Evolutionary conservation across 1,140 invertebrate genomes (phyloP).

Genomic region (Sinonovacula constricta): DNA sequence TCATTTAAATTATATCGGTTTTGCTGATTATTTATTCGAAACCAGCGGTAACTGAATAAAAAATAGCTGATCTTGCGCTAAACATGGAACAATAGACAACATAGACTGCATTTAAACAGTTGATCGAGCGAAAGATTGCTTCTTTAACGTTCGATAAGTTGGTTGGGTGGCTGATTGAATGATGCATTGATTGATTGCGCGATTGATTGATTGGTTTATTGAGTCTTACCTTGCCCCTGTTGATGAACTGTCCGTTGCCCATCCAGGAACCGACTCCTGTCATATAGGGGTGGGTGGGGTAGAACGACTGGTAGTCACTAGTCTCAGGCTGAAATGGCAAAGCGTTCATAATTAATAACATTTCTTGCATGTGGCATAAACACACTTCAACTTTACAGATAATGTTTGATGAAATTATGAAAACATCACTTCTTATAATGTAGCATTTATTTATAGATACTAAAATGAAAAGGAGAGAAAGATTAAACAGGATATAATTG

Average conservation of each 20-base stretch:
- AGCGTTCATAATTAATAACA: no score
- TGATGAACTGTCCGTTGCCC: constrained; percentile 48
- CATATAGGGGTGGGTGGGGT: constrained; percentile 53
- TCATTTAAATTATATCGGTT: no score
- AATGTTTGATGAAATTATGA: no score
- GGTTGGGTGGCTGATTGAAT: constrained; percentile 2
- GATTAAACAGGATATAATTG: no score
- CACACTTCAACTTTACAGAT: no score
- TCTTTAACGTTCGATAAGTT: neutral
- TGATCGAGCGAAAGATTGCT: no score
- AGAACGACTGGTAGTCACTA: constrained; percentile 38
- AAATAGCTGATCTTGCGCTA: neutral
- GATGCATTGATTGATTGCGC: neutral
- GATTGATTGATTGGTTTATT: neutral
- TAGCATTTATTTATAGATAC: no score
- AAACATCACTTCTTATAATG: no score
- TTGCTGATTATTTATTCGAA: no score
- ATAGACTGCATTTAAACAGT: neutral
- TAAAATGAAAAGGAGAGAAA: no score
- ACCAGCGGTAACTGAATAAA: no score
- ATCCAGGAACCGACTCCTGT: constrained; percentile 44
- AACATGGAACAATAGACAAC: neutral
- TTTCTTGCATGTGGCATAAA: no score
- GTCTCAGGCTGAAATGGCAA: constrained; percentile 26
- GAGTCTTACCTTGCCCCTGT: constrained; percentile 47